Evolutionary conservation across 2,888 invertebrate genomes (phyloP), one percentile per base, ranked within the genome.

Genomic region (Brachyptera putata): DNA sequence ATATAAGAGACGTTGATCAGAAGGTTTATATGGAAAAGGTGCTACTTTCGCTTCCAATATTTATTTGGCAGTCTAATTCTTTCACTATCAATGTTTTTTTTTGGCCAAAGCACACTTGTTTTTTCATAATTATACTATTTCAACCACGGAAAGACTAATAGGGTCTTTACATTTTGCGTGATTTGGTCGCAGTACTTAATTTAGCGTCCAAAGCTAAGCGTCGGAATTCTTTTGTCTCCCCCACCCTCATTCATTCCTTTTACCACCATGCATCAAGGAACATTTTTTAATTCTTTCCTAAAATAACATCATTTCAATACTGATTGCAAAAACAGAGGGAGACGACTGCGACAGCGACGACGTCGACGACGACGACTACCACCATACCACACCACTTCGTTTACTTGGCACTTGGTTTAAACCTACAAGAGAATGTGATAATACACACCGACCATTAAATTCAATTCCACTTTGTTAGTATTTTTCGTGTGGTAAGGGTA

Each of bases 31-130:
- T n/a, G n/a, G n/a, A n/a, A n/a, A n/a, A n/a, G n/a, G n/a, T 3
- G 34, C n/a, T 11, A 36, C 34, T 36, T 53, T 24, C 25, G 50
- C 26, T 3, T 14, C 50, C 18, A 25, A 56, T 61, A 56, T 57
- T 61, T 57, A 57, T 57, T 61, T 61, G 57, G 46, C 49, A 41
- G 37, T 22, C 48, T 57, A 59, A 46, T 56, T 56, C 43, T 56
- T 60, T 60, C 49, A 49, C 49, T 57, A 61, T 49, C 49, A 41
- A 26, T 21, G 49, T 24, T 48, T 13, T 46, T 60, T 49, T 59
- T 43, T 41, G 37, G 30, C 41, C 43, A 21, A 46, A 43, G 34
- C 46, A 16, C 50, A 46, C 46, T 56, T 59, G 34, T 46, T 56
- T 50, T 61, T 56, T 56, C 49, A n/a, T 49, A 61, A 49, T 49